Conservation (phyloP, 2,113 vertebrate species). For the Ctenodactylus gundi region DNA sequence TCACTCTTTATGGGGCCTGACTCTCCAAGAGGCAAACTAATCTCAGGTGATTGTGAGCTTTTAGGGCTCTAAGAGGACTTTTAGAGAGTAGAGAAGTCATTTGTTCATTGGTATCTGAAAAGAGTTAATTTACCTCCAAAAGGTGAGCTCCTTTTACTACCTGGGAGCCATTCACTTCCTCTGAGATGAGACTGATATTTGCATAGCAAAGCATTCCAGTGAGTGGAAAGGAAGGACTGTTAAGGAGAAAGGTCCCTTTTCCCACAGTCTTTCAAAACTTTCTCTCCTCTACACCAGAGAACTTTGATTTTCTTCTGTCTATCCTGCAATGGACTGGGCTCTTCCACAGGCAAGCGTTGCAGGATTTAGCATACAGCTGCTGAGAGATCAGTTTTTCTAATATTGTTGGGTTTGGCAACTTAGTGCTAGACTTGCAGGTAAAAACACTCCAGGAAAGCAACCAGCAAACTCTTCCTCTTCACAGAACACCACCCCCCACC, state of each 20-base stretch:
- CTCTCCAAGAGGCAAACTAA: slow-evolving; percentile 60
- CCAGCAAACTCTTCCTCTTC: background rate
- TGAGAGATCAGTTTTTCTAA: background rate
- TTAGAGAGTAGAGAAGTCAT: slow-evolving; percentile 48
- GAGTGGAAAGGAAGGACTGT: slow-evolving; percentile 13
- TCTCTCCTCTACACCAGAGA: background rate
- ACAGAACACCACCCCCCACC: background rate
- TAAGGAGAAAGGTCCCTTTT: slow-evolving; percentile 32
- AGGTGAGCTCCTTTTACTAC: slow-evolving; percentile 61
- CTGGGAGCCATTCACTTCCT: slow-evolving; percentile 14
- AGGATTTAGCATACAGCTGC: slow-evolving; percentile 47
- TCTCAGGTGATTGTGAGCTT: slow-evolving; percentile 63
- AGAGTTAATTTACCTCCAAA: slow-evolving; percentile 70
- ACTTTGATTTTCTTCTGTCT: slow-evolving; percentile 50
- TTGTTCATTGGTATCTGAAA: slow-evolving; percentile 69
- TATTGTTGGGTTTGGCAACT: slow-evolving; percentile 36
- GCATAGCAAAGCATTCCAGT: slow-evolving; percentile 73
- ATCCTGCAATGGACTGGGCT: slow-evolving; percentile 5
- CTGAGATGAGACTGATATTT: slow-evolving; percentile 63
- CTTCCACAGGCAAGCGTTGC: slow-evolving; percentile 15
- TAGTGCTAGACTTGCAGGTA: slow-evolving; percentile 6
- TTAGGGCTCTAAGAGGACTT: slow-evolving; percentile 61
- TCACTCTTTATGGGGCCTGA: slow-evolving; percentile 60
- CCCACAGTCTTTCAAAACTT: slow-evolving; percentile 47
- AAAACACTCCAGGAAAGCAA: slow-evolving; percentile 43